Evolutionary conservation across 2,888 invertebrate genomes (phyloP).

Genomic region (Helobdella robusta): DNA sequence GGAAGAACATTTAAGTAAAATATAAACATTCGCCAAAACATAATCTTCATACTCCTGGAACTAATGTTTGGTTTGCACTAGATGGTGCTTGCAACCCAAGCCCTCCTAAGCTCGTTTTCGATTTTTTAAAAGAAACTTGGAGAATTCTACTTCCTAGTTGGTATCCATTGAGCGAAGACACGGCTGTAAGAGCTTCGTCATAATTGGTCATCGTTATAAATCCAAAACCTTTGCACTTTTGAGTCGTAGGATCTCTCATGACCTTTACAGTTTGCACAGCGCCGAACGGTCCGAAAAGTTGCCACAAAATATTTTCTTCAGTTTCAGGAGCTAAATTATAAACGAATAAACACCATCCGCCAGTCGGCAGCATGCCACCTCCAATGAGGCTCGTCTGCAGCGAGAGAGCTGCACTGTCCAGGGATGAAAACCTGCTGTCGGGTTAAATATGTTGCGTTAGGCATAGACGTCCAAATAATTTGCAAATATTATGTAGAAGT

Average conservation of each 20-base stretch:
- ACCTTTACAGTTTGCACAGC: slow-evolving; percentile 95
- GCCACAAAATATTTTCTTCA: slow-evolving; percentile 82
- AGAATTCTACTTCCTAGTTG: slow-evolving; percentile 25
- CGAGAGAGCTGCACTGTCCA: slow-evolving; percentile 37
- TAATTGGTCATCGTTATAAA: slow-evolving; percentile 30
- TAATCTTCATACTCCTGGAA: no score
- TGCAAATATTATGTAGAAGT: no score
- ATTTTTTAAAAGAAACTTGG: slow-evolving; percentile 29
- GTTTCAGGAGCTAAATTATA: slow-evolving; percentile 84
- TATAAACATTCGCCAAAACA: no score
- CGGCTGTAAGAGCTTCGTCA: slow-evolving; percentile 27
- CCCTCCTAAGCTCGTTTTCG: no score
- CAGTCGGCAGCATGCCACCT: slow-evolving; percentile 25
- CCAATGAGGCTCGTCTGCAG: slow-evolving; percentile 42
- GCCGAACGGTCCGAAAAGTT: slow-evolving; percentile 91
- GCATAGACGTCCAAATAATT: no score
- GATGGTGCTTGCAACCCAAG: no score
- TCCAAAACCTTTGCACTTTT: slow-evolving; percentile 30
- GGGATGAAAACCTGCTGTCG: slow-evolving; percentile 8
- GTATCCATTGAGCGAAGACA: slow-evolving; percentile 26
- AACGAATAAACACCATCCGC: slow-evolving; percentile 74
- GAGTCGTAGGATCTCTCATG: slow-evolving; percentile 26
- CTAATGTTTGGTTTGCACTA: no score
- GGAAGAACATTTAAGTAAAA: no score
- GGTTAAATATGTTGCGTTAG: no score